Evolutionary conservation across 2,888 invertebrate genomes (phyloP).

Genomic region (Cephus spinipes): DNA sequence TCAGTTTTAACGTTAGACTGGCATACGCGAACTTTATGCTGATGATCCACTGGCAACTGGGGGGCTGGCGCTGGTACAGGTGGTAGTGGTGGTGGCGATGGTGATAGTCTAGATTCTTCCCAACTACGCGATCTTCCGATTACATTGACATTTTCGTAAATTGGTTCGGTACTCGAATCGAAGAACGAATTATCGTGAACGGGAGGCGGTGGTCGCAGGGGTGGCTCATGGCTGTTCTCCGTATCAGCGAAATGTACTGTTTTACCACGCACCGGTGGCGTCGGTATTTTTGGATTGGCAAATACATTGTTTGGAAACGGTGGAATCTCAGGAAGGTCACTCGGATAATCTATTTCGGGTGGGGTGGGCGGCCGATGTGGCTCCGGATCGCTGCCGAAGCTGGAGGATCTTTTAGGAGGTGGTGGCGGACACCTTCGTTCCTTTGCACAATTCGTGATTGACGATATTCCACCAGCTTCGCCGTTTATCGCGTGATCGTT

Average conservation of each 20-base stretch:
- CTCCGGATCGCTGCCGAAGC: conserved; percentile 38
- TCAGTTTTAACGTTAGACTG: conserved; percentile 22
- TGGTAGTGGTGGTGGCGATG: conserved; percentile 15
- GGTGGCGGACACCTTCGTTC: conserved; percentile 11
- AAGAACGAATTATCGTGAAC: not conserved
- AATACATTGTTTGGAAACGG: conserved; percentile 29
- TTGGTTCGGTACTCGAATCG: not conserved
- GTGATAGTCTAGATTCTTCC: conserved; percentile 4
- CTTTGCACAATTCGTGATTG: not conserved
- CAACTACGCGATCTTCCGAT: not conserved
- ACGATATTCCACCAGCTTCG: not conserved
- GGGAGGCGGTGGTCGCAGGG: conserved; percentile 17
- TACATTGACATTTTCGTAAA: conserved; percentile 30
- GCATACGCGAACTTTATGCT: conserved; percentile 13
- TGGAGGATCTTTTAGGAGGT: conserved; percentile 39
- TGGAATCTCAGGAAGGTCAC: conserved; percentile 37
- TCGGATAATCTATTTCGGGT: conserved; percentile 40
- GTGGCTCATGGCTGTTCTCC: conserved; percentile 6
- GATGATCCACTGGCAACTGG: not conserved
- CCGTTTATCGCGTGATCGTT: not conserved
- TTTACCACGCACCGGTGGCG: conserved; percentile 32
- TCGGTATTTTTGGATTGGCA: conserved; percentile 23
- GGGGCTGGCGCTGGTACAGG: not conserved
- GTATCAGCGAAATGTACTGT: conserved; percentile 21
- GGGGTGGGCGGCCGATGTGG: conserved; percentile 36